These are phyloP conservation scores for Melitaea cinxia DNA, from an alignment of 1,140 invertebrate species.

Conservation along the genomic window DNA sequence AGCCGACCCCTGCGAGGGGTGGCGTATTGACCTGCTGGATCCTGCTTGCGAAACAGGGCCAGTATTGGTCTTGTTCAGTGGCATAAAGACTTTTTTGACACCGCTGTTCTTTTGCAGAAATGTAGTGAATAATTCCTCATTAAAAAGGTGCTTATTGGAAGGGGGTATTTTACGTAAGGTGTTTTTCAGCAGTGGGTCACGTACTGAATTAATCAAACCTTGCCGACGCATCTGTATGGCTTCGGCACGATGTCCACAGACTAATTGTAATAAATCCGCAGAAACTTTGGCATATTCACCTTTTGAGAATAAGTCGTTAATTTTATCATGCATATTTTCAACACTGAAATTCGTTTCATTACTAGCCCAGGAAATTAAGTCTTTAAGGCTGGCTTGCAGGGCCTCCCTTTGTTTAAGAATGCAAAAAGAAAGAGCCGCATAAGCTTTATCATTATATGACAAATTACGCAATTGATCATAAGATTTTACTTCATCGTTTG, in stretches of 20 bases:
- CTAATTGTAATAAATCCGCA: constrained; percentile 29
- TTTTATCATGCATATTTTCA: constrained; percentile 3
- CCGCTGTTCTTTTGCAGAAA: constrained; percentile 33
- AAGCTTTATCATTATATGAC: constrained; percentile 32
- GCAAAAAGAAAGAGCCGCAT: constrained; percentile 34
- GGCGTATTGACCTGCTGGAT: constrained; percentile 1
- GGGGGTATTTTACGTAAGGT: constrained; percentile 32
- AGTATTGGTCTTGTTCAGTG: neutral
- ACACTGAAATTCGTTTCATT: neutral
- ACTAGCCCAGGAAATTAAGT: constrained; percentile 27
- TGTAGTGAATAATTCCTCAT: constrained; percentile 12
- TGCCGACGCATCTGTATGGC: constrained; percentile 32
- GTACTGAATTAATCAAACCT: constrained; percentile 23
- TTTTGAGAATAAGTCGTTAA: constrained; percentile 26
- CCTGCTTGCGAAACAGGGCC: neutral
- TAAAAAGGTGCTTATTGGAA: constrained; percentile 24
- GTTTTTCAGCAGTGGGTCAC: constrained; percentile 25
- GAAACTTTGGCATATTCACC: constrained; percentile 30
- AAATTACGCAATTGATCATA: constrained; percentile 23
- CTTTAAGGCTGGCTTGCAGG: constrained; percentile 12
- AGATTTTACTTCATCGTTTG: constrained; percentile 31
- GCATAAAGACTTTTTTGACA: constrained; percentile 27
- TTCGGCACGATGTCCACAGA: constrained; percentile 39
- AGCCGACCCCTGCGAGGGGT: constrained; percentile 27
- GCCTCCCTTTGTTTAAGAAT: constrained; percentile 39